Percentiles rank a stretch among this genome's conserved stretches.
Evolutionary conservation across 2,113 vertebrate genomes (phyloP).

Genomic region (Parus major): DNA sequence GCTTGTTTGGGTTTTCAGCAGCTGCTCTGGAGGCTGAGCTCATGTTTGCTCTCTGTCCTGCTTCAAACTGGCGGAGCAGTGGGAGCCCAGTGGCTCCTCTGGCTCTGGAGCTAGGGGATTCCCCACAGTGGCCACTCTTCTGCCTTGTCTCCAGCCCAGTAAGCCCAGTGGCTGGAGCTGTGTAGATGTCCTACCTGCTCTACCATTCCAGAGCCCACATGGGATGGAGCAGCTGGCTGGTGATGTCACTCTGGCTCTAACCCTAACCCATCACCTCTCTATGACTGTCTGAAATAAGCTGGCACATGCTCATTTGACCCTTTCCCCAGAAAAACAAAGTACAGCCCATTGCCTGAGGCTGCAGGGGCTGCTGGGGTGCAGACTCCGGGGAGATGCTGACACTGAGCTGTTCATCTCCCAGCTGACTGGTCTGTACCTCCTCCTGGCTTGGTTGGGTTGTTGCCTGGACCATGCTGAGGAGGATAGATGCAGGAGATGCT

Average conservation of each 20-base stretch:
- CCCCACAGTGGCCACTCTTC: neutral
- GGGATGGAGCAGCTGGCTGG: neutral
- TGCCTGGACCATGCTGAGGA: neutral
- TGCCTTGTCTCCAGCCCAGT: neutral
- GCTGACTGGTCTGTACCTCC: neutral
- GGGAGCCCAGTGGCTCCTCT: neutral
- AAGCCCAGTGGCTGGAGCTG: neutral
- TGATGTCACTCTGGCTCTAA: neutral
- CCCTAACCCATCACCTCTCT: neutral
- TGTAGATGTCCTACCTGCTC: neutral
- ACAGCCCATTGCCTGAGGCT: neutral
- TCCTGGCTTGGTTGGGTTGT: rapidly evolving
- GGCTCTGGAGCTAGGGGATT: neutral
- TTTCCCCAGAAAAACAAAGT: neutral
- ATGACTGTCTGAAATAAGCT: neutral
- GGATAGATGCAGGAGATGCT: neutral
- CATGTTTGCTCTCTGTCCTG: neutral
- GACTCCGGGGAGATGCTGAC: neutral
- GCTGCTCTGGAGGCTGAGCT: neutral
- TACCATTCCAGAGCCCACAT: rapidly evolving
- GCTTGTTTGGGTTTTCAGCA: neutral
- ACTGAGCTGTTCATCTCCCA: rapidly evolving
- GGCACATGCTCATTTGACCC: neutral
- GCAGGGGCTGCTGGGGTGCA: neutral
- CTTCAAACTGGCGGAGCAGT: neutral